Base-by-base conservation (phyloP, 2,113 vertebrate species). In the Plectropomus leopardus region DNA sequence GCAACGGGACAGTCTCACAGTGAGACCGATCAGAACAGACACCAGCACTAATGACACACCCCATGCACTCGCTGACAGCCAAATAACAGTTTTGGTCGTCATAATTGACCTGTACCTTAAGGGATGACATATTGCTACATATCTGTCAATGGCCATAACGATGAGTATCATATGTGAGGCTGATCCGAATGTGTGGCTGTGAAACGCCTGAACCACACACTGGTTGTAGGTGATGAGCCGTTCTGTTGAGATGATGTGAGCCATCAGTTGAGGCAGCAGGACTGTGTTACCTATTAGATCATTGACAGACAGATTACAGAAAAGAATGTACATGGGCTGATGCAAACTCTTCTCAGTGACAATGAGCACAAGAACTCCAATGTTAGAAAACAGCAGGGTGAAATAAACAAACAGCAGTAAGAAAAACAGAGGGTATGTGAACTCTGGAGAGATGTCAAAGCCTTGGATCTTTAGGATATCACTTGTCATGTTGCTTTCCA, bases 281-380 rank as follows among this genome's bases (percentile, higher is more conserved):
- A 83, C 91, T 0, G 91, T 90, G 88, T 89, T 93, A 0, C 91
- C 92, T 1, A 93, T 88, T 23, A 93, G 53, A 42, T 92, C 92
- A 26, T 92, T 92, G 9, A 92, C 50, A 48, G 91, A 87, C 50
- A 93, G 72, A 78, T 92, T 92, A 21, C 91, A 92, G 26, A 92
- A 92, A 1, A 93, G 88, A 4, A 93, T 51, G 53, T 92, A 93
- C 91, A 93, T 93, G 1, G 92, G 92, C 78, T 92, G 88, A 75
- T 93, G 92, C 51, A 93, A 76, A 23, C 75, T 89, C 64, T 80
- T 87, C 57, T 93, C 79, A 7, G 64, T 82, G 73, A 91, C 78
- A 61, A 93, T 93, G 1, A 92, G 69, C 0, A 72, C 8, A 0
- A 92, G 73, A 32, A 93, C 68, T 8, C 83, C 88, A 2, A 85